Conservation (phyloP, 2,113 vertebrate species). For the Pituophis catenifer region DNA sequence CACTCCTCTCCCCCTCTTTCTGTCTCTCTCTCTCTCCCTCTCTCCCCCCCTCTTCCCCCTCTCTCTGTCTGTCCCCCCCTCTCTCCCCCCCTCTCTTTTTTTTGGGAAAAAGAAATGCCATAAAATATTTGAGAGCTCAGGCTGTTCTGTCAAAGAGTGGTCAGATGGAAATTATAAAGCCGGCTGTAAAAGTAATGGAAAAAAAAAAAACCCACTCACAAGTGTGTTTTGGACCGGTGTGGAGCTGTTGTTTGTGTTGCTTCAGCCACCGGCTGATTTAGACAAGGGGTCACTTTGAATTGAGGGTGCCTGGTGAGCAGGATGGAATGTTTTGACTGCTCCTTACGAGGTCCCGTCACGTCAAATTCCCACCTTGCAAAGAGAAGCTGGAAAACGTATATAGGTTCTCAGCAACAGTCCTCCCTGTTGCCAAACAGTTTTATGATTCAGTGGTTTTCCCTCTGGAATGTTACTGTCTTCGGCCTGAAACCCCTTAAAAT, state of each 20-base stretch:
- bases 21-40: too few relatives aligned
- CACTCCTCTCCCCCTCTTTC: too few relatives aligned
- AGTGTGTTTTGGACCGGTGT: conserved; percentile 58
- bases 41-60: too few relatives aligned
- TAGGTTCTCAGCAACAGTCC: not conserved
- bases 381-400: not conserved
- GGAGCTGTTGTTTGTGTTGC: conserved; percentile 27
- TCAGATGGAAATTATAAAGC: conserved; percentile 58
- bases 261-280: conserved; percentile 10
- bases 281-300: conserved; percentile 62
- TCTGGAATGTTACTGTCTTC: conserved; percentile 34
- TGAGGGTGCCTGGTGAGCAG: conserved; percentile 17
- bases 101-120: not conserved
- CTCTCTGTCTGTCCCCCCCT: too few relatives aligned
- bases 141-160: conserved; percentile 11
- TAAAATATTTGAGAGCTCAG: not conserved
- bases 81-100: too few relatives aligned
- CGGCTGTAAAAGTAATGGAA: conserved; percentile 38
- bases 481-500: conserved; percentile 9
- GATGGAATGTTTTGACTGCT: conserved; percentile 56
- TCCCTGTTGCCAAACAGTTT: conserved; percentile 34
- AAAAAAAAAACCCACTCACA: conserved; percentile 29
- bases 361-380: conserved; percentile 25
- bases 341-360: conserved; percentile 33
- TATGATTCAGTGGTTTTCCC: not conserved